Base-by-base conservation (phyloP, 2,888 invertebrate genomes). In the Plemyria rubiginata region DNA sequence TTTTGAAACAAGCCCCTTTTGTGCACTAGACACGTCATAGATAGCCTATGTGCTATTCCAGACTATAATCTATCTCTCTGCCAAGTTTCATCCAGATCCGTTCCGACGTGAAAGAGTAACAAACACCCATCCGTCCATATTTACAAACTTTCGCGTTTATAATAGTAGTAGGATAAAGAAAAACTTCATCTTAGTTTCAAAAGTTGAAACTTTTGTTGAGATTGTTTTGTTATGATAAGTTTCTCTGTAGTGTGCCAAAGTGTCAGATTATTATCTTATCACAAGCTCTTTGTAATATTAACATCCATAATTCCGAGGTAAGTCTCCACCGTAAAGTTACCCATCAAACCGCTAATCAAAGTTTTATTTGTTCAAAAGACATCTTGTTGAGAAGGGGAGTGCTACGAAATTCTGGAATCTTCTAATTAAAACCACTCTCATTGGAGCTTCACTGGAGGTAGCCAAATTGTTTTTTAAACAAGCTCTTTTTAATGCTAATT, bases 391-490 rank as follows among this genome's bases (percentile, higher is more conserved):
- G 70, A 68, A 67, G 70, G 57, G 62, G 57, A 67, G 69, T 70
- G 71, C 66, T 68, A 69, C 73, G 73, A 12, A 2, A 11, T 28
- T 28, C 8, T 13, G 8, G 36, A 36, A 32, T 50, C 9, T 79
- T 80, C 81, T 88, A 88, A 90, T 90, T 89, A 90, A 90, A 80
- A 78, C 78, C 80, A 70, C 70, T 65, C 67, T 64, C 70, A 69
- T 70, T 48, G 74, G 74, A 73, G 71, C 85, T 85, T 86, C 83
- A 84, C 86, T 86, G 80, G 77, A 79, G 80, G 80, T 78, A 79
- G 80, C 78, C 74, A 84, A 87, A 90, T 91, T 91, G 89, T 88
- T 91, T 89, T 88, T 82, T 81, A 86, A 87, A 84, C 79, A 82
- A 81, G 72, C 49, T 55, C 54, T 67, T 66, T 60, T 55, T 65